Conservation (phyloP, 1,140 invertebrate species). For the Nasonia vitripennis region DNA sequence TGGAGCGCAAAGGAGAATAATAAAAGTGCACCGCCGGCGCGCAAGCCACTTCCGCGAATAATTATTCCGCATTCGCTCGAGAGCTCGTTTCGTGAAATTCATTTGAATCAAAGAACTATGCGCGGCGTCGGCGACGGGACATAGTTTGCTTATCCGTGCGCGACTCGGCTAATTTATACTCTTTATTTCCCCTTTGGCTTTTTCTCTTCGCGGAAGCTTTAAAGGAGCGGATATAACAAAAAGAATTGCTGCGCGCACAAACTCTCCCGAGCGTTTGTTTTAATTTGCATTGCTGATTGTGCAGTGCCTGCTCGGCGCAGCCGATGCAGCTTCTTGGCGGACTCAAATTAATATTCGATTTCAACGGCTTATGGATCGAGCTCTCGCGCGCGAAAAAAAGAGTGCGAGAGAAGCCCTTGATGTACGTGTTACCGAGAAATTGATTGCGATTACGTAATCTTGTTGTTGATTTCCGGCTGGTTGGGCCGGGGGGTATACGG, state of each 20-base stretch:
- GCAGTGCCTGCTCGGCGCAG: neutral
- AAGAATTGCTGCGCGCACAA: neutral
- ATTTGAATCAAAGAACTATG: constrained; percentile 4
- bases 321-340: neutral
- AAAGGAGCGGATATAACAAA: neutral
- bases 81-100: neutral
- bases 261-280: neutral
- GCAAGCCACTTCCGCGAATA: constrained; percentile 22
- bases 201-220: neutral
- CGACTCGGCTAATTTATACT: neutral
- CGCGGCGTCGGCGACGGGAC: neutral
- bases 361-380: neutral
- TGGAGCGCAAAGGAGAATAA: neutral
- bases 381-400: too few relatives aligned
- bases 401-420: neutral
- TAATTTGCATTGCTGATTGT: constrained; percentile 13
- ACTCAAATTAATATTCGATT: neutral
- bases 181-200: neutral
- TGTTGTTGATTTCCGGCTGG: neutral
- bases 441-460: neutral
- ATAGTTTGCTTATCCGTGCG: constrained; percentile 8
- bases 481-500: too few relatives aligned
- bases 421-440: neutral
- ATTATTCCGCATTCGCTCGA: constrained; percentile 16
- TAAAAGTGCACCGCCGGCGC: neutral